Conservation (phyloP, 2,113 vertebrate genomes). For the Laticauda colubrina region DNA sequence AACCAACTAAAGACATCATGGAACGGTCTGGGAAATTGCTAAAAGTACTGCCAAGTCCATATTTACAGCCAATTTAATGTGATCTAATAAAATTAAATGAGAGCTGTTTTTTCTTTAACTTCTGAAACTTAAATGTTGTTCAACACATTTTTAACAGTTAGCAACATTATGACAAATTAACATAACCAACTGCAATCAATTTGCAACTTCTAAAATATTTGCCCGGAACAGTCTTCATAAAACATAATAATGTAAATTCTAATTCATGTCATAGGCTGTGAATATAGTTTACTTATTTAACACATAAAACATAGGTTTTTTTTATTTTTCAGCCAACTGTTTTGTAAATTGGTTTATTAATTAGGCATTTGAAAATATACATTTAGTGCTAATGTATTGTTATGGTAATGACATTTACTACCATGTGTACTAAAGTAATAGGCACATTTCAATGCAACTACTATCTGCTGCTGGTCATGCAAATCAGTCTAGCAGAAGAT, state of each 20-base stretch:
- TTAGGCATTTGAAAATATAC: constrained; percentile 33
- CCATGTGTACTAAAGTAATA: constrained; percentile 26
- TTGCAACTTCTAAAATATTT: neutral
- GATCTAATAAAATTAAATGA: neutral
- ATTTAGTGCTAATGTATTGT: constrained; percentile 17
- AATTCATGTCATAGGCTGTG: neutral
- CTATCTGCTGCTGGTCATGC: constrained; percentile 26
- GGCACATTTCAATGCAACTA: constrained; percentile 54
- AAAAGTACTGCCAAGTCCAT: neutral
- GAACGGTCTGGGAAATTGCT: neutral
- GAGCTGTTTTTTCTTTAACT: neutral
- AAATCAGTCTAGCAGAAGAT: constrained; percentile 40
- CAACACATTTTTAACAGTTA: constrained; percentile 15
- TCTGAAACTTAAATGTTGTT: constrained; percentile 1
- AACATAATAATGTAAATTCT: constrained; percentile 6
- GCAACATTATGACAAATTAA: neutral
- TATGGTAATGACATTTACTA: constrained; percentile 28
- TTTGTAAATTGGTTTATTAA: constrained; percentile 37
- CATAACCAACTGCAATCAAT: neutral
- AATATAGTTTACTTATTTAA: constrained; percentile 11
- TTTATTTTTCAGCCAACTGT: constrained; percentile 44
- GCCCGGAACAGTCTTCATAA: neutral
- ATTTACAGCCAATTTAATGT: neutral
- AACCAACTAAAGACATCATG: no score
- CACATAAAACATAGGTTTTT: constrained; percentile 37